Evolutionary conservation across 2,113 vertebrate genomes (phyloP).

Genomic region (Ophthalmolycus amberensis): DNA sequence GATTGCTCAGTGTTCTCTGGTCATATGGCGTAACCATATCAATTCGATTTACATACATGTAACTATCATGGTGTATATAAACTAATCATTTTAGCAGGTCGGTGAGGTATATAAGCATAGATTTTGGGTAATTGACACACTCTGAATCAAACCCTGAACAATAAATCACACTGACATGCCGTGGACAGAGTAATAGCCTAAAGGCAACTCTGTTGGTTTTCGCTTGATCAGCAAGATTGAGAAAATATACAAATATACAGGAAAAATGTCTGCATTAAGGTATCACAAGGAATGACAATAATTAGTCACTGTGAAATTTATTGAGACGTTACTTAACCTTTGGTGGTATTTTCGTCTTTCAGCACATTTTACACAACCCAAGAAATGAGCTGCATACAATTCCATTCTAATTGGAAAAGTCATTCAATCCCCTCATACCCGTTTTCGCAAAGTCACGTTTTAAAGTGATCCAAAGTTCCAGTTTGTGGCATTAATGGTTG

Average conservation of each 20-base stretch:
- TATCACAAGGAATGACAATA: background rate
- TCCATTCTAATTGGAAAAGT: background rate
- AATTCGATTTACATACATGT: constrained; percentile 24
- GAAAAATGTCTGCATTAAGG: constrained; percentile 11
- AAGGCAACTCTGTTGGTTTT: constrained; percentile 33
- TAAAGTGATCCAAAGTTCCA: background rate
- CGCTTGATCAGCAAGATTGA: constrained; percentile 55
- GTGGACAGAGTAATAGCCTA: constrained; percentile 26
- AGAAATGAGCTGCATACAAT: background rate
- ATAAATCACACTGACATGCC: constrained; percentile 51
- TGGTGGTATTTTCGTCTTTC: background rate
- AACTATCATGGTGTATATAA: constrained; percentile 7
- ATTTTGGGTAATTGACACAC: constrained; percentile 25
- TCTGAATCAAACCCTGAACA: constrained; percentile 41
- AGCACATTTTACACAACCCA: background rate
- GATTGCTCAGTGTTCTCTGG: constrained; percentile 1
- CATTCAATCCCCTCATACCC: background rate
- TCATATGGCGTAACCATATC: constrained; percentile 11
- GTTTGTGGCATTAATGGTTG: background rate
- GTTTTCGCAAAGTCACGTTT: background rate
- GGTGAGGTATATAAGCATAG: constrained; percentile 6
- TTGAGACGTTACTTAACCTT: background rate
- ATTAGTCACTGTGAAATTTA: constrained; percentile 27
- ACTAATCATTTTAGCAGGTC: constrained; percentile 17
- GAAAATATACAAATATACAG: constrained; percentile 32